These are phyloP conservation scores for Myxocyprinus asiaticus DNA, from an alignment of 2,113 vertebrate genomes.

Conservation along the genomic window DNA sequence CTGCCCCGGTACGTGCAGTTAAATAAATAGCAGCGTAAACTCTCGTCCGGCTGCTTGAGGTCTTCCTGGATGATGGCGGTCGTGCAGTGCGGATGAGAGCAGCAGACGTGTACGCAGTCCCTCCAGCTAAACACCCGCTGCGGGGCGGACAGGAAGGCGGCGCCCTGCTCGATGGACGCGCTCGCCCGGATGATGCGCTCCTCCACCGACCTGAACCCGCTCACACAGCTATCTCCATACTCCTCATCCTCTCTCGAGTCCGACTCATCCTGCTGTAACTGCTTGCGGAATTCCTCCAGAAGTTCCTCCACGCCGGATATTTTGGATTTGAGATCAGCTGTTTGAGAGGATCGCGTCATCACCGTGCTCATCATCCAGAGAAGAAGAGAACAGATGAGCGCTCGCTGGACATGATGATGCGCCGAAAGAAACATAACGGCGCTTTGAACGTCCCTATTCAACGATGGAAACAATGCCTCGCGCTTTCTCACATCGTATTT, in stretches of 20 bases:
- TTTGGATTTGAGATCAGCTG: conserved; percentile 76
- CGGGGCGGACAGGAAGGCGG: conserved; percentile 84
- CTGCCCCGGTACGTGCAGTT: conserved; percentile 82
- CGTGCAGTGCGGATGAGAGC: conserved; percentile 83
- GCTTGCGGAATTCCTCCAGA: conserved; percentile 85
- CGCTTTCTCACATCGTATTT: conserved; percentile 1
- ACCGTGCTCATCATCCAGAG: not conserved
- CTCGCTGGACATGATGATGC: conserved; percentile 9
- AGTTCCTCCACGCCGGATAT: conserved; percentile 85
- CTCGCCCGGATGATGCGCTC: conserved; percentile 89
- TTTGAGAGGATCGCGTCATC: conserved; percentile 59
- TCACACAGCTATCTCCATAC: conserved; percentile 56
- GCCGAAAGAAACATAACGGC: not conserved
- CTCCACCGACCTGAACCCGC: conserved; percentile 64
- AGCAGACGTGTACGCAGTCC: conserved; percentile 89
- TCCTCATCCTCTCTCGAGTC: conserved; percentile 43
- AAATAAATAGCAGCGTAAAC: conserved; percentile 86
- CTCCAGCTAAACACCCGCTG: conserved; percentile 75
- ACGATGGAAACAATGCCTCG: not conserved
- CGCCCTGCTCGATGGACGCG: conserved; percentile 88
- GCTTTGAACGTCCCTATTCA: not conserved
- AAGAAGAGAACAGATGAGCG: conserved; percentile 33
- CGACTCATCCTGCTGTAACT: conserved; percentile 82
- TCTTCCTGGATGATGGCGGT: conserved; percentile 85
- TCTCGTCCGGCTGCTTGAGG: conserved; percentile 61